Conservation (phyloP, 2,888 invertebrate genomes). For the Epistrophe grossulariae region DNA sequence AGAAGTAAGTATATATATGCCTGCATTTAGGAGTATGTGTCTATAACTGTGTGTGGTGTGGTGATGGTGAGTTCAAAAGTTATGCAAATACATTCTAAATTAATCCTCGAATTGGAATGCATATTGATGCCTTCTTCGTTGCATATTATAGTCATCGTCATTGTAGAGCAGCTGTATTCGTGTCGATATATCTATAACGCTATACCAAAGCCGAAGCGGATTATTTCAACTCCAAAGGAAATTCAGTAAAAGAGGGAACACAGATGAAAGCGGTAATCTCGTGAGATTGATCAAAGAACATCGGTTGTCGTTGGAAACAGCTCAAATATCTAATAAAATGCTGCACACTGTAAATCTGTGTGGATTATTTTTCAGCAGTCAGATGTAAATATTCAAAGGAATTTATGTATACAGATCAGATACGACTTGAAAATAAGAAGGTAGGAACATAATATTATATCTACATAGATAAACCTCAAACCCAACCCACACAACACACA, state of each 20-base stretch:
- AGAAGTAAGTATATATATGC: background rate
- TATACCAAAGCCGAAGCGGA: background rate
- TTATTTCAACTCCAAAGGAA: background rate
- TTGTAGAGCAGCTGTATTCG: background rate
- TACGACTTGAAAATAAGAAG: background rate
- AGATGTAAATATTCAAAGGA: slow-evolving; percentile 48
- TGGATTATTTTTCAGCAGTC: slow-evolving; percentile 18
- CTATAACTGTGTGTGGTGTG: background rate
- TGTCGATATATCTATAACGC: background rate
- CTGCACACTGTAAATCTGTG: slow-evolving; percentile 7
- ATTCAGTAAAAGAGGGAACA: background rate
- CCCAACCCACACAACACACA: slow-evolving; percentile 22
- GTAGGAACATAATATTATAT: too few species aligned
- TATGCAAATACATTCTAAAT: slow-evolving; percentile 63
- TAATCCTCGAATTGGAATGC: slow-evolving; percentile 31
- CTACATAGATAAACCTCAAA: slow-evolving; percentile 31
- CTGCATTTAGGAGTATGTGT: background rate
- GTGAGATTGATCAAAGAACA: slow-evolving; percentile 23
- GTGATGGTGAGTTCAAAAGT: slow-evolving; percentile 14
- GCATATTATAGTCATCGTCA: background rate
- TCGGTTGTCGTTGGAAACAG: slow-evolving; percentile 6
- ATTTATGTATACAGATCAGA: background rate
- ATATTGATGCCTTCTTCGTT: slow-evolving; percentile 6
- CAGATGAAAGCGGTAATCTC: background rate
- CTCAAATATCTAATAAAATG: slow-evolving; percentile 3